A percentile compares a stretch with the other conserved stretches of the same genome.
These are phyloP conservation scores for Creontiades dilutus DNA, from an alignment of 2,888 invertebrate species.

Conservation along the genomic window DNA sequence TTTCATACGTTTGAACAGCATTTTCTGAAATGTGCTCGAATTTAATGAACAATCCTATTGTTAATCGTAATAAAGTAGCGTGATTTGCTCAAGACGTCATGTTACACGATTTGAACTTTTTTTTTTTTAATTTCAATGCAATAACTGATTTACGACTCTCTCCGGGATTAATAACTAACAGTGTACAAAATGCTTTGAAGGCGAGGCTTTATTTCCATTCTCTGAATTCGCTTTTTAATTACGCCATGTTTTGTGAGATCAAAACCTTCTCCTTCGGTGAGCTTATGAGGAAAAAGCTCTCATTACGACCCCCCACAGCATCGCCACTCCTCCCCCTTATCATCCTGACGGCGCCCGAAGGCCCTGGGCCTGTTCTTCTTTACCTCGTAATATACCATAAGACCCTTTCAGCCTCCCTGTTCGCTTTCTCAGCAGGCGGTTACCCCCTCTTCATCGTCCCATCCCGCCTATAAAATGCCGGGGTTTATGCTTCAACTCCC, in stretches of 20 bases:
- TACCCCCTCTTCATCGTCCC: background rate
- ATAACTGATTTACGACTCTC: too few species aligned
- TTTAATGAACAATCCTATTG: too few species aligned
- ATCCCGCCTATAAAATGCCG: background rate
- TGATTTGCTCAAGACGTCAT: too few species aligned
- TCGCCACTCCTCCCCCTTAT: background rate
- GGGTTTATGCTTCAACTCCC: conserved; percentile 18
- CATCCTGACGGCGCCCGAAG: conserved; percentile 15
- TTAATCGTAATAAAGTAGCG: too few species aligned
- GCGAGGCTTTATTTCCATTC: too few species aligned
- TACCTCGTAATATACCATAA: conserved; percentile 18
- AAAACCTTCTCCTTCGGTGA: conserved; percentile 18
- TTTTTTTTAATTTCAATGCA: too few species aligned
- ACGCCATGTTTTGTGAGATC: background rate
- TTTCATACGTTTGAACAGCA: too few species aligned
- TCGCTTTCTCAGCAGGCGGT: conserved; percentile 35
- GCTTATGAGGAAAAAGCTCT: conserved; percentile 21
- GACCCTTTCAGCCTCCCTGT: background rate
- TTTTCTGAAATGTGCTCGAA: too few species aligned
- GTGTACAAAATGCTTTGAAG: too few species aligned
- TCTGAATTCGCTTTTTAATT: conserved; percentile 20
- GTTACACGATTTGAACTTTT: too few species aligned
- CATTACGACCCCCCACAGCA: conserved; percentile 15
- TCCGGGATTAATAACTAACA: too few species aligned
- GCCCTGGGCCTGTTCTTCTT: conserved; percentile 9